Conservation (phyloP, 1,140 invertebrate species). For the Heliconius melpomene region DNA sequence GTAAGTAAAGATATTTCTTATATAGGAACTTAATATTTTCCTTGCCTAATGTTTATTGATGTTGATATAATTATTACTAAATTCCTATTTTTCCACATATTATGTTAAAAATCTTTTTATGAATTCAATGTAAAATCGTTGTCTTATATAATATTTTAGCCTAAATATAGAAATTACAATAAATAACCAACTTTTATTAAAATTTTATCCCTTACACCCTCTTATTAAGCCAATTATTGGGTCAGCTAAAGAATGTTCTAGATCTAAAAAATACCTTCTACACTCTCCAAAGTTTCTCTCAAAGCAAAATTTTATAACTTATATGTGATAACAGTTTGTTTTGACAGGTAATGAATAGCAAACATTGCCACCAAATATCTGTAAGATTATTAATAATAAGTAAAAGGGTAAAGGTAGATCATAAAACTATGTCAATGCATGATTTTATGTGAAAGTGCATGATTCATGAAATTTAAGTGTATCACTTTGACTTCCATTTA, state of each 20-base stretch:
- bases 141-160: constrained; percentile 13
- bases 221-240: constrained; percentile 29
- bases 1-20: background rate
- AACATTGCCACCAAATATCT: background rate
- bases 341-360: constrained; percentile 29
- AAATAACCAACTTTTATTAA: constrained; percentile 56
- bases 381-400: background rate
- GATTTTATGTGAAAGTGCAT: constrained; percentile 30
- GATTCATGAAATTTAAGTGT: constrained; percentile 26
- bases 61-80: constrained; percentile 16
- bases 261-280: constrained; percentile 49
- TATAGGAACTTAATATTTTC: background rate
- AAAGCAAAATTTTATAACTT: background rate
- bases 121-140: constrained; percentile 28
- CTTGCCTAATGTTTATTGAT: background rate
- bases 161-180: constrained; percentile 23
- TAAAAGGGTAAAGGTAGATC: constrained; percentile 9
- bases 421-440: constrained; percentile 11
- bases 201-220: constrained; percentile 47
- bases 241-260: constrained; percentile 61
- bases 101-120: constrained; percentile 18
- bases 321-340: constrained; percentile 21
- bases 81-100: constrained; percentile 14
- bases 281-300: constrained; percentile 29
- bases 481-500: background rate